Percentiles rank a stretch among this genome's conserved stretches.
These are phyloP conservation scores for Sterrhoptilus dennistouni DNA, from an alignment of 2,113 vertebrate species.

Conservation along the genomic window DNA sequence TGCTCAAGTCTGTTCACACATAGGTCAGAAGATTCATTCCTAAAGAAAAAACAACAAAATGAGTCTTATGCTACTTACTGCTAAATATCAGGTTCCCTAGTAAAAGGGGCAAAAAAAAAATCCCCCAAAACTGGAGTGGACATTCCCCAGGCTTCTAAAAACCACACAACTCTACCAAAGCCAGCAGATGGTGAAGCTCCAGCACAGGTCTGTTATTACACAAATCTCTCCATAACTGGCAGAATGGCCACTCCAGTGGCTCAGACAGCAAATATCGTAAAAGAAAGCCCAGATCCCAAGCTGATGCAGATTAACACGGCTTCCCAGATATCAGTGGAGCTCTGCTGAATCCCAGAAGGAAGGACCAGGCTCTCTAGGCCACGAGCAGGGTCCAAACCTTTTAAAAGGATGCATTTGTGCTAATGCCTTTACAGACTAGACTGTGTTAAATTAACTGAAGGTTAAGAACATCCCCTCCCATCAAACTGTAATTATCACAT, in stretches of 20 bases:
- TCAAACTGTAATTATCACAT: neutral
- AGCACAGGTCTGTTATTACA: neutral
- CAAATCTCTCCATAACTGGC: neutral
- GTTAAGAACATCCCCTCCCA: conserved; percentile 16
- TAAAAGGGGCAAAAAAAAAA: neutral
- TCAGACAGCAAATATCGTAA: neutral
- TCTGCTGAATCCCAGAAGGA: neutral
- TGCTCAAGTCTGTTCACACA: conserved; percentile 67
- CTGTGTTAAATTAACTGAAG: neutral
- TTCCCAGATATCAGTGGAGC: neutral
- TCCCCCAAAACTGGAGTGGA: neutral
- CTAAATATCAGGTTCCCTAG: conserved; percentile 44
- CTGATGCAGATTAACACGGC: neutral
- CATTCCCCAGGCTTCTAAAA: neutral
- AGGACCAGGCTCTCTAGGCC: neutral
- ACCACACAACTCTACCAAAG: neutral
- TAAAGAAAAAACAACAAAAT: conserved; percentile 70
- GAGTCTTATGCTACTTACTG: conserved; percentile 63
- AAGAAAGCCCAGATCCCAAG: conserved; percentile 3
- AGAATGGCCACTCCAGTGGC: neutral
- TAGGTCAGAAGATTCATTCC: conserved; percentile 68
- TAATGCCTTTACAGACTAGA: neutral
- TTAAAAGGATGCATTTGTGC: neutral
- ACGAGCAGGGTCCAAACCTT: neutral
- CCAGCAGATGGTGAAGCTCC: conserved; percentile 36